Evolutionary conservation across 2,888 invertebrate species (phyloP), one percentile per base, ranked within the genome.

Genomic region (Aproaerema taeniolella): DNA sequence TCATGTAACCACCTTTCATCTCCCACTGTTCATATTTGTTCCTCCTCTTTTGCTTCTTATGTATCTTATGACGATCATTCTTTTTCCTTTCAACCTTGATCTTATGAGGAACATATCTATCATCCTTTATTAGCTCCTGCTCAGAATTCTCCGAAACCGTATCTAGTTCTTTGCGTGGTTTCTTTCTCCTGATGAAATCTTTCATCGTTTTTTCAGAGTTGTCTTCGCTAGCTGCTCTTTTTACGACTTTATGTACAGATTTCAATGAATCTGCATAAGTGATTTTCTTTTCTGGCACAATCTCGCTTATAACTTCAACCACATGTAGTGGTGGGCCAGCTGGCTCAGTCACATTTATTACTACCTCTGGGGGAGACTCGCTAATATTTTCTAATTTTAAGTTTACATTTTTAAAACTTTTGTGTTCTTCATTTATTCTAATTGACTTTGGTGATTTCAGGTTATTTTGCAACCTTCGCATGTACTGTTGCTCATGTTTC

Each of bases 1-100:
- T 75, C 47, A 80, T 50, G 38, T 77, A 75, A 14, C 78, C 81
- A 16, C 74, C 78, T 49, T 85, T 85, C 68, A 81, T 76, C 58
- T 83, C 80, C 76, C 80, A 85, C 43, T 81, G 75, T 47, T 82
- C 81, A 56, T 82, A 78, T 50, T 81, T 83, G 52, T 80, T 77
- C 45, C 63, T 72, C 36, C 79, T 70, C 47, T 85, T 85, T 51
- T 78, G 80, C 46, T 77, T 86, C 49, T 80, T 83, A 45, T 75
- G 67, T 38, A 58, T 50, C 49, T 80, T 81, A 42, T 71, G 72
- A 26, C 75, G 67, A 34, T 78, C 78, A 37, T 67, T 55, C 55
- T 76, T 85, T 53, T 77, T 82, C 45, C 61, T 69, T 14, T 76
- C 78, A 46, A 63, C 56, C 49, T 74, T 83, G 9, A 53, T 50